Percentiles rank a stretch among this genome's conserved stretches.
These are phyloP conservation scores for Drosophila infuscata DNA, from an alignment of 2,888 invertebrate genomes.

Conservation along the genomic window DNA sequence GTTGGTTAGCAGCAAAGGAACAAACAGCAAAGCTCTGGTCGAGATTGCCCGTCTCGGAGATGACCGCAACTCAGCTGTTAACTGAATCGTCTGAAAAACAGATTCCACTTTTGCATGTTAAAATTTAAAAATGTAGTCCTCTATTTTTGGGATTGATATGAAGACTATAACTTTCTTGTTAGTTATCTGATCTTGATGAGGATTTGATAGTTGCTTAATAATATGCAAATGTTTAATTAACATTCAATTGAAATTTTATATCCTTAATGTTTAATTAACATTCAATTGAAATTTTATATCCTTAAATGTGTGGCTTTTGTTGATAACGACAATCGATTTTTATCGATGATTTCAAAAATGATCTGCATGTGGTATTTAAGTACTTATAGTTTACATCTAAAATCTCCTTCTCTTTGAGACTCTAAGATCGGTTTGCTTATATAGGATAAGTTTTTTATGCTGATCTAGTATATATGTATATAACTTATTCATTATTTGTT, in stretches of 20 bases:
- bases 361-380: not conserved
- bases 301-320: not conserved
- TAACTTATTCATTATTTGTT: too few species aligned
- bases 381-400: not conserved
- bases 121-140: too few species aligned
- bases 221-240: not conserved
- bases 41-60: not conserved
- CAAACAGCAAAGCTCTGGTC: not conserved
- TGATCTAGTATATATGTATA: not conserved
- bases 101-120: too few species aligned
- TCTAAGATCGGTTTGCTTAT: not conserved
- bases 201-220: not conserved
- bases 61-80: not conserved
- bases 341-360: not conserved
- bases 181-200: not conserved
- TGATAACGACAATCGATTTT: not conserved
- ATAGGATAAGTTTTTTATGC: not conserved
- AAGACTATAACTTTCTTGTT: not conserved
- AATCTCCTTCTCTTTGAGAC: not conserved
- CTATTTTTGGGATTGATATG: not conserved
- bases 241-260: too few species aligned
- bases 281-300: too few species aligned
- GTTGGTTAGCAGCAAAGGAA: constrained; percentile 7
- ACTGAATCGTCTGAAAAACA: not conserved
- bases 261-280: not conserved